Evolutionary conservation across 1,140 invertebrate genomes (phyloP), one percentile per base, ranked within the genome.

Genomic region (Hyles vespertilio): DNA sequence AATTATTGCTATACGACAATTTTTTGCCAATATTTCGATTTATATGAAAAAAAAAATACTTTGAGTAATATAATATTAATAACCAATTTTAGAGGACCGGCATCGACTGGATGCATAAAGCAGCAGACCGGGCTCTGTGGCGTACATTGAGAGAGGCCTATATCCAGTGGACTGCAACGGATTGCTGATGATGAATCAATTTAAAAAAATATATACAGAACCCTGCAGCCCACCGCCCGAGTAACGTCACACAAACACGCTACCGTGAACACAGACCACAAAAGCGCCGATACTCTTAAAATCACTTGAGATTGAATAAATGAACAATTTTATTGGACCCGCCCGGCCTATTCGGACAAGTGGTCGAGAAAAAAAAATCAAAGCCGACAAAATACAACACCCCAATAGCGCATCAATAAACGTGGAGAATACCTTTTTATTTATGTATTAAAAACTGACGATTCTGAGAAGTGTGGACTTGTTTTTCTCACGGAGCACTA

Each of bases 391-490:
- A 80, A 80, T 78, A 78, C 74, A 67, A 65, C 70, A 74, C 67
- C 61, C 76, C 70, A 77, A 82, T 78, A 75, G 77, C 74, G 36
- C 22, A n/a, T 67, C 79, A 79, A 83, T 83, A 83, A 83, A 83
- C 78, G 72, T 79, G 69, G 77, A 73, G 77, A 73, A 74, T 77
- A 71, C 72, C 68, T 80, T 74, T 82, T 80, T 79, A 82, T 79
- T 80, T 75, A 59, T 62, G 71, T 79, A 79, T 83, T 76, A 83
- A 81, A 78, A 79, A 72, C 70, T 72, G 72, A 76, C 67, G 71
- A 63, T 82, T 82, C 79, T 72, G 60, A 67, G 79, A 84, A 84
- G 66, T 67, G 59, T 56, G 57, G 59, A 69, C 70, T 69, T 64
- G 61, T 67, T 72, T 78, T 83, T 81, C 79, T 84, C 79, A 84